Evolutionary conservation across 1,140 invertebrate genomes (phyloP), one percentile per base, ranked within the genome.

Genomic region (Lordiphosa stackelbergi): DNA sequence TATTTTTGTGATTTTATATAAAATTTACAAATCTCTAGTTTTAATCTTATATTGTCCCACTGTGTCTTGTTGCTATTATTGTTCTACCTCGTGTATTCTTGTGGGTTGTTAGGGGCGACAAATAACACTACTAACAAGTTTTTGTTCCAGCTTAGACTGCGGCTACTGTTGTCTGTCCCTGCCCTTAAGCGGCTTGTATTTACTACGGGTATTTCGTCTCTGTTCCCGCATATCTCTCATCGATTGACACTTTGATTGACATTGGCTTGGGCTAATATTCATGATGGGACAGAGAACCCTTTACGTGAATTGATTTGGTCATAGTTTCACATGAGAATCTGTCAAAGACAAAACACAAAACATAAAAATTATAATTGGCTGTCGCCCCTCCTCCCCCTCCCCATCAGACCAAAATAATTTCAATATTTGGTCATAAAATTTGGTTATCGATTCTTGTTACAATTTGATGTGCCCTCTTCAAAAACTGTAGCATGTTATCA

Each of bases 401-500:
- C n/a, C n/a, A 22, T 6, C 28, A 22, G 38, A 54, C 59, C 42
- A 12, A 16, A 47, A 54, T 64, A 54, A 54, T 54, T 64, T 53
- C 49, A 54, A 31, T 31, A 31, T 31, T 19, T 46, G 49, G 41
- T 48, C 63, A 47, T 66, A 66, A 66, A 66, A 56, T 19, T 41
- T 35, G 35, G 40, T 48, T 55, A 10, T 48, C 31, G 43, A 46
- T 46, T 46, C 24, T 16, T 34, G 43, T 46, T 31, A 31, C 28
- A 28, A 28, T 6, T 6, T 28, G 4, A 28, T 28, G 24, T 28
- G 24, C 40, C 35, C 37, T 36, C 19, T 37, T 36, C 35, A 47
- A 22, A 41, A 42, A 40, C 38, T 45, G 48, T 46, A 49, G 61
- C 57, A 54, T 54, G 56, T 66, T 73, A 77, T 74, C 75, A 81